Evolutionary conservation across 1,140 invertebrate genomes (phyloP).

Genomic region (Dufourea novaeangliae): DNA sequence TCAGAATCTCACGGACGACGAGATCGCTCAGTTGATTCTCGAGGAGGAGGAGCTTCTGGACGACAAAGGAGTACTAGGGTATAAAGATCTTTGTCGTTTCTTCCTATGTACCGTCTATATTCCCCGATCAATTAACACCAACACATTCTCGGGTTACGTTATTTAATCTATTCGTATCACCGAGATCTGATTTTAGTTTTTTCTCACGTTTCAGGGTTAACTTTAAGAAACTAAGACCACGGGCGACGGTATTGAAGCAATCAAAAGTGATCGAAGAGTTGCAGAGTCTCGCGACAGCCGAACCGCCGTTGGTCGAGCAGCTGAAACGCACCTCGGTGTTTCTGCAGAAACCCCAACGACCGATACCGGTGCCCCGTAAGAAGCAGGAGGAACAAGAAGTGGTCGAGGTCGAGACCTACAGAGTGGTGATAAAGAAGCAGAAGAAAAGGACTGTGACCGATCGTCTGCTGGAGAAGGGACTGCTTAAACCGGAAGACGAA

Average conservation of each 20-base stretch:
- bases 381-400: constrained; percentile 65
- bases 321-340: constrained; percentile 86
- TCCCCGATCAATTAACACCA: too few species aligned
- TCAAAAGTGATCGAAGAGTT: constrained; percentile 87
- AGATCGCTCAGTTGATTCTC: constrained; percentile 86
- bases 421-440: constrained; percentile 82
- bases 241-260: constrained; percentile 84
- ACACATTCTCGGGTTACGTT: too few species aligned
- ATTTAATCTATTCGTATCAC: too few species aligned
- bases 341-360: constrained; percentile 86
- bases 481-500: constrained; percentile 68
- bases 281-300: constrained; percentile 78
- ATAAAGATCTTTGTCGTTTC: constrained; percentile 64
- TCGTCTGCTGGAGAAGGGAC: constrained; percentile 72
- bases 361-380: constrained; percentile 82
- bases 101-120: too few species aligned
- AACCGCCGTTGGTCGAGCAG: constrained; percentile 82
- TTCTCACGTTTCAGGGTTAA: constrained; percentile 81
- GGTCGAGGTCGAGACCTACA: constrained; percentile 74
- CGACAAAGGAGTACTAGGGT: constrained; percentile 87
- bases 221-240: constrained; percentile 86
- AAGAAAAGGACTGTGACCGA: constrained; percentile 77
- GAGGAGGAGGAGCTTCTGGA: constrained; percentile 86
- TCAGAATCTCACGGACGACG: constrained; percentile 83
- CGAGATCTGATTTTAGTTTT: background rate